phyloP scores from a whole-genome alignment of 2,888 invertebrate genomes.

The Thyatira batis region DNA sequence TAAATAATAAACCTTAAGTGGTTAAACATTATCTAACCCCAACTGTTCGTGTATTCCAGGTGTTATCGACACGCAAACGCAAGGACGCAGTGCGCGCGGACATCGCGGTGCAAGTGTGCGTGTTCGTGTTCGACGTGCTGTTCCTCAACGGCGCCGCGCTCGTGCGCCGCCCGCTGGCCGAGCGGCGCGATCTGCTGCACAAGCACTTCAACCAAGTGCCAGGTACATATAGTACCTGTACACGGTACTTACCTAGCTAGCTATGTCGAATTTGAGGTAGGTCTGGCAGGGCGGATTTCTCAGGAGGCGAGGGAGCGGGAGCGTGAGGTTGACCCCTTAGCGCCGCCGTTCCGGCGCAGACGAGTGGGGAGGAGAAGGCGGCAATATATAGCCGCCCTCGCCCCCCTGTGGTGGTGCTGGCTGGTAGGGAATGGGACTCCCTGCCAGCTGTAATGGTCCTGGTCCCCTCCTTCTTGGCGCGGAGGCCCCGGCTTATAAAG shows the following conservation, averaged over 20 bases:
- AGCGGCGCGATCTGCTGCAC: constrained; percentile 87
- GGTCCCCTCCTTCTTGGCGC: too few relatives aligned
- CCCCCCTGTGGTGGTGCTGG: too few relatives aligned
- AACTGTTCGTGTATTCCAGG: constrained; percentile 49
- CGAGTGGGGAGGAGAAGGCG: too few relatives aligned
- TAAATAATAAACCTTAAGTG: background rate
- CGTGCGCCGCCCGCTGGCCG: constrained; percentile 88
- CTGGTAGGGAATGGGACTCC: too few relatives aligned
- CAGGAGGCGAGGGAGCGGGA: too few relatives aligned
- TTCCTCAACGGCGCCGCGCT: constrained; percentile 94
- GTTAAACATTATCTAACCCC: background rate
- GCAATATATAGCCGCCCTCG: too few relatives aligned
- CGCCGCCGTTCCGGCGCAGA: too few relatives aligned
- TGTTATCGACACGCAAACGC: constrained; percentile 96
- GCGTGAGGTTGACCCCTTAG: too few relatives aligned
- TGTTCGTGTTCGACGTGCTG: constrained; percentile 97
- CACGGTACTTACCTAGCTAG: background rate
- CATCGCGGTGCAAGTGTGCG: constrained; percentile 91
- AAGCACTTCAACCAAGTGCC: constrained; percentile 86
- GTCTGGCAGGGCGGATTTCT: too few relatives aligned
- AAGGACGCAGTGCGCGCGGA: constrained; percentile 85
- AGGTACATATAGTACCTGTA: constrained; percentile 56
- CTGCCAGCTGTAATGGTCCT: too few relatives aligned
- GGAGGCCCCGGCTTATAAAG: too few relatives aligned
- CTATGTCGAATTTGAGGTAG: background rate